These are phyloP conservation scores for Heliconius sara DNA, from an alignment of 2,888 invertebrate genomes.

Conservation along the genomic window DNA sequence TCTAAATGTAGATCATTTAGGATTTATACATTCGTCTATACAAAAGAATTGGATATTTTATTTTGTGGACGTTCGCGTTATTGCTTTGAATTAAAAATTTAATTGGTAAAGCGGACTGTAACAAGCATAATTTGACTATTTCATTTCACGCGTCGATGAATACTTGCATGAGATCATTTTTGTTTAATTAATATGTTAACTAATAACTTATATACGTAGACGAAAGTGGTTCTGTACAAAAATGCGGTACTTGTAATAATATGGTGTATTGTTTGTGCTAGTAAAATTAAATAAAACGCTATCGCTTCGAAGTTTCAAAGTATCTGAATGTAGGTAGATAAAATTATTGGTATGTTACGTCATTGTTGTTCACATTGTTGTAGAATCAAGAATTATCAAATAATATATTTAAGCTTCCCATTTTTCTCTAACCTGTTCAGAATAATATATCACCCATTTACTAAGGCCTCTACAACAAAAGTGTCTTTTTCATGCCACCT, in stretches of 20 bases:
- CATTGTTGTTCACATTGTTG: no score
- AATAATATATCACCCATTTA: no score
- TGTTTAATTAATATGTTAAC: constrained; percentile 1
- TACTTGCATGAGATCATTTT: constrained; percentile 14
- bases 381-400: no score
- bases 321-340: no score
- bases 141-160: constrained; percentile 25
- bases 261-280: background rate
- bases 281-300: background rate
- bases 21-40: background rate
- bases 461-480: no score
- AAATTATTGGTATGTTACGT: no score
- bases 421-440: no score
- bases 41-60: constrained; percentile 1
- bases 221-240: background rate
- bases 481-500: no score
- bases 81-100: constrained; percentile 29
- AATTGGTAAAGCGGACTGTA: constrained; percentile 19
- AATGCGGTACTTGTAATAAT: background rate
- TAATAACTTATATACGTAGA: background rate
- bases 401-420: no score
- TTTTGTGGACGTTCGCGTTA: background rate
- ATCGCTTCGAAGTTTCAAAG: no score
- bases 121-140: constrained; percentile 24
- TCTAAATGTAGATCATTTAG: background rate